Evolutionary conservation across 2,888 invertebrate genomes (phyloP).

Genomic region (Conus canariensis): DNA sequence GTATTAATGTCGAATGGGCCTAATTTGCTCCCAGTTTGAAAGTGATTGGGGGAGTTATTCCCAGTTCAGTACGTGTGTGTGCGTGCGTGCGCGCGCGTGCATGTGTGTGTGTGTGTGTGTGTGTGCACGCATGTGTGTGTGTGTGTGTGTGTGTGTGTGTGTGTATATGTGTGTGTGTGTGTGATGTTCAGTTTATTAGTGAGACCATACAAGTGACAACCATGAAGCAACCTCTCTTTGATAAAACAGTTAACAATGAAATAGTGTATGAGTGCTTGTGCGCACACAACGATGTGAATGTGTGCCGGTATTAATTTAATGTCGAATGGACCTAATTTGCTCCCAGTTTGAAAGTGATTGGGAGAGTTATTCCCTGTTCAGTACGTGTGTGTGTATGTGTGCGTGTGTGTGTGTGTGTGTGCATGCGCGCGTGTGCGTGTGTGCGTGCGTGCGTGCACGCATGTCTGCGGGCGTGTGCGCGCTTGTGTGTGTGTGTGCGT

Average conservation of each 20-base stretch:
- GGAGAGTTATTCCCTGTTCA: background rate
- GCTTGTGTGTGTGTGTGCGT: background rate
- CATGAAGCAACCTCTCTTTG: background rate
- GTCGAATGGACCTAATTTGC: no score
- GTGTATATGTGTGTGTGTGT: background rate
- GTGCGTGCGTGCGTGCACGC: background rate
- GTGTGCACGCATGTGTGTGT: background rate
- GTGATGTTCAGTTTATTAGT: background rate
- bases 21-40: no score
- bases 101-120: slow-evolving; percentile 19
- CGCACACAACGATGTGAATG: no score
- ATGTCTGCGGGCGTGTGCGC: background rate
- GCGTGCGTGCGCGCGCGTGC: background rate
- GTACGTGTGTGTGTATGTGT: no score
- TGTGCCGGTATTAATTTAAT: no score
- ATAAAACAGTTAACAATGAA: no score
- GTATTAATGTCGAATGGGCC: no score
- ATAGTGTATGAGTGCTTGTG: no score
- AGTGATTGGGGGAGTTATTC: no score
- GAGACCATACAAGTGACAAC: background rate
- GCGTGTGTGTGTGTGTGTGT: no score
- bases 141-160: background rate
- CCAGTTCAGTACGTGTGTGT: background rate
- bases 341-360: no score
- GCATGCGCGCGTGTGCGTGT: background rate